phyloP scores from a whole-genome alignment of 2,888 invertebrate genomes.

The Eulithis testata region DNA sequence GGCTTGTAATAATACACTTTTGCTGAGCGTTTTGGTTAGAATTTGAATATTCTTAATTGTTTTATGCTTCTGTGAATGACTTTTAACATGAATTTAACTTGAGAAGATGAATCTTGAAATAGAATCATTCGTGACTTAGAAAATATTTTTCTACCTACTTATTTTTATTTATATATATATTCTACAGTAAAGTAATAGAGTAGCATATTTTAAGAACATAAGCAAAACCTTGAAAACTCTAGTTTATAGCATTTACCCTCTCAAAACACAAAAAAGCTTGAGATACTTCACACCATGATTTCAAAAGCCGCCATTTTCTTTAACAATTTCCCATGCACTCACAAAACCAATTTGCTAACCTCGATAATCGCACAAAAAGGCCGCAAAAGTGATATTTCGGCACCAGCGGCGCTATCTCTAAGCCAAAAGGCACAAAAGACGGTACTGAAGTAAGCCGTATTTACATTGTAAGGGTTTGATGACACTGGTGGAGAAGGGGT shows the following conservation, averaged over 20 bases:
- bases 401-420: constrained; percentile 5
- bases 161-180: too few species aligned
- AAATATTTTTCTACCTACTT: too few species aligned
- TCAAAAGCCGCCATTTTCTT: constrained; percentile 1
- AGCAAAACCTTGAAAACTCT: too few species aligned
- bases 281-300: too few species aligned
- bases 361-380: constrained; percentile 13
- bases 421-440: neutral
- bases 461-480: neutral
- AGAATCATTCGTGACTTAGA: too few species aligned
- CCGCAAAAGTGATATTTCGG: constrained; percentile 14
- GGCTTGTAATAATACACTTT: constrained; percentile 15
- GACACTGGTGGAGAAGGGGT: neutral
- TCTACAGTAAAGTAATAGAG: too few species aligned
- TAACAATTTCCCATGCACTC: constrained; percentile 20
- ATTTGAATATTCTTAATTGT: neutral
- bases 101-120: too few species aligned
- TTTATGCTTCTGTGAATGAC: too few species aligned
- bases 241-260: too few species aligned
- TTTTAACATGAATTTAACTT: too few species aligned
- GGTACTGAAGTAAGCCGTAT: neutral
- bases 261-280: too few species aligned
- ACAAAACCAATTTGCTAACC: constrained; percentile 27
- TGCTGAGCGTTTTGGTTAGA: neutral
- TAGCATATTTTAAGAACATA: too few species aligned